Evolutionary conservation across 2,888 invertebrate species (phyloP).

Genomic region (Torymus texanus): DNA sequence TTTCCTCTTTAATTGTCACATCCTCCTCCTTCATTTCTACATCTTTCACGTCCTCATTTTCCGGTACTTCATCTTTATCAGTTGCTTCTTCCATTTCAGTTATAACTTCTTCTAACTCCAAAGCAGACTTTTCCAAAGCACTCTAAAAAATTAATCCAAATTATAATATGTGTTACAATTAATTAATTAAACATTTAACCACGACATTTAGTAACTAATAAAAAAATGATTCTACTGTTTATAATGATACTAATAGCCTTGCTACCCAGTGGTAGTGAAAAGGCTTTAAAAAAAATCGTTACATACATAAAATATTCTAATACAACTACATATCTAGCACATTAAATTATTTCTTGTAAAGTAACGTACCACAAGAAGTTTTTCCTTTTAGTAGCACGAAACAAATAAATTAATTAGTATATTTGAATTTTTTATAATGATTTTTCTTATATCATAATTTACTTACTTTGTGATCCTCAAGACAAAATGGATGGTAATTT

Average conservation of each 20-base stretch:
- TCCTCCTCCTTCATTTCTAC: slow-evolving; percentile 65
- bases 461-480: slow-evolving; percentile 87
- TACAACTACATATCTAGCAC: slow-evolving; percentile 7
- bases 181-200: background rate
- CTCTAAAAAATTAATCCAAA: slow-evolving; percentile 62
- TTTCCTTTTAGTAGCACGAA: slow-evolving; percentile 53
- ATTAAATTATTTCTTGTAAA: slow-evolving; percentile 9
- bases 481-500: slow-evolving; percentile 93
- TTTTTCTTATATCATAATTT: background rate
- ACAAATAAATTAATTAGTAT: slow-evolving; percentile 31
- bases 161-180: background rate
- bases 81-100: slow-evolving; percentile 67
- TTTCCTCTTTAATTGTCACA: slow-evolving; percentile 63
- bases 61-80: slow-evolving; percentile 58
- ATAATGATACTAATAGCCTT: too few species aligned
- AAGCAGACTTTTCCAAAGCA: slow-evolving; percentile 68
- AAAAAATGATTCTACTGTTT: background rate
- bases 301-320: background rate
- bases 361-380: slow-evolving; percentile 54
- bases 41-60: slow-evolving; percentile 55
- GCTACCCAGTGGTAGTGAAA: too few species aligned
- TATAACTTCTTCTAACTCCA: slow-evolving; percentile 64
- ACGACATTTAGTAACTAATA: background rate
- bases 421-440: slow-evolving; percentile 2
- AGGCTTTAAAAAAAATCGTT: too few species aligned